These are phyloP conservation scores for Zaprionus lineosus DNA, from an alignment of 2,888 invertebrate species.

Conservation along the genomic window DNA sequence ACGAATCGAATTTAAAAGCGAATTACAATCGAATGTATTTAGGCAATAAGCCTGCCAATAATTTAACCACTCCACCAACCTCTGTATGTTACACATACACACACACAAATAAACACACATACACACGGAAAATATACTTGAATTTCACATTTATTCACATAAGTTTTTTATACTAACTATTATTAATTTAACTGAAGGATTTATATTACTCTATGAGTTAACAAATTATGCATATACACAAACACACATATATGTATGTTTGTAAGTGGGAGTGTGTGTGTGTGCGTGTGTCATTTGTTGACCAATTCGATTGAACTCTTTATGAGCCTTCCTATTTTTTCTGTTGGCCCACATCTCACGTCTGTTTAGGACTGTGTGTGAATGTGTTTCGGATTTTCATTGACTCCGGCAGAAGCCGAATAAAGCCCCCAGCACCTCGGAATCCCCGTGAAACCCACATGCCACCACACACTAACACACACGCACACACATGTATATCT, in stretches of 20 bases:
- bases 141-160: too few relatives aligned
- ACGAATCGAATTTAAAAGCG: slow-evolving; percentile 76
- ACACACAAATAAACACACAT: slow-evolving; percentile 3
- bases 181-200: too few relatives aligned
- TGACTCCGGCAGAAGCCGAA: slow-evolving; percentile 65
- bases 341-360: slow-evolving; percentile 4
- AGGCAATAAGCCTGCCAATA: slow-evolving; percentile 70
- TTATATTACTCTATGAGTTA: too few relatives aligned
- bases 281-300: slow-evolving; percentile 62
- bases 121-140: slow-evolving; percentile 2
- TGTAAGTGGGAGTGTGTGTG: slow-evolving; percentile 10
- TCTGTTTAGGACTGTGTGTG: background rate
- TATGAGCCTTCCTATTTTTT: slow-evolving; percentile 28
- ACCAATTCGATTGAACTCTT: slow-evolving; percentile 75
- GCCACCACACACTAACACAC: slow-evolving; percentile 7
- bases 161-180: too few relatives aligned
- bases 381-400: slow-evolving; percentile 51
- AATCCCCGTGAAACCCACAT: background rate
- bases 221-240: too few relatives aligned
- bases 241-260: slow-evolving; percentile 15
- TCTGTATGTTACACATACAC: background rate
- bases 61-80: slow-evolving; percentile 46
- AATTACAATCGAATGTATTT: slow-evolving; percentile 78
- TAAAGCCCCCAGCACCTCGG: too few relatives aligned
- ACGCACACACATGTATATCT: background rate